Evolutionary conservation across 2,888 invertebrate species (phyloP), one percentile per base, ranked within the genome.

Genomic region (Noctua comes): DNA sequence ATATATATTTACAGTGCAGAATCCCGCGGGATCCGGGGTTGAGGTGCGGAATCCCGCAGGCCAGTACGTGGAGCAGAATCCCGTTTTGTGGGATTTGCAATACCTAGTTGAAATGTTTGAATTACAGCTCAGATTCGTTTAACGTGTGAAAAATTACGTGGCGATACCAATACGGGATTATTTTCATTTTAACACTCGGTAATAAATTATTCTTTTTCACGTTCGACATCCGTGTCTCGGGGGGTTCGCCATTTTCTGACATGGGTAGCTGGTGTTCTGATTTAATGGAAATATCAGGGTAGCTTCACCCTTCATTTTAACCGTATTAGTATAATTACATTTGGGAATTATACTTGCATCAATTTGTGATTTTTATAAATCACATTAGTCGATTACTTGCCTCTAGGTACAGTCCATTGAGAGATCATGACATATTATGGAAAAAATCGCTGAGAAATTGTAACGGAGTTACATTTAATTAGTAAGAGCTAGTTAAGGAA

Each of bases 201-300:
- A 71, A 76, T 59, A 80, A 77, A 80, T 84, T 80, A 84, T 68
- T 83, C 27, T n/a, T 57, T 51, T 59, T 27, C 62, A 13, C 43
- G 36, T 68, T 80, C 83, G 64, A 31, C 76, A 54, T 13, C 48
- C 46, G n/a, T n/a, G 62, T 54, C 83, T 59, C 73, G 10, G 18
- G 68, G 71, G 81, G 36, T 68, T 80, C 46, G 54, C 18, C n/a
- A 73, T 76, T 51, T 87, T 86, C 68, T 86, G 86, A 84, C 62
- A 73, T 48, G 86, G 86, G 86, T 87, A 36, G 31, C 54, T 62
- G 54, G 66, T 70, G 40, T 66, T 31, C 31, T 36, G 27, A 7
- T 16, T 16, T 73, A 69, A 80, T 84, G 66, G 46, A 76, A 84
- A 84, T 80, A 76, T 59, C 69, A 27, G 16, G 2, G 1, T 36